Evolutionary conservation across 2,113 vertebrate genomes (phyloP), one percentile per base, ranked within the genome.

Genomic region (Hippocampus comes): DNA sequence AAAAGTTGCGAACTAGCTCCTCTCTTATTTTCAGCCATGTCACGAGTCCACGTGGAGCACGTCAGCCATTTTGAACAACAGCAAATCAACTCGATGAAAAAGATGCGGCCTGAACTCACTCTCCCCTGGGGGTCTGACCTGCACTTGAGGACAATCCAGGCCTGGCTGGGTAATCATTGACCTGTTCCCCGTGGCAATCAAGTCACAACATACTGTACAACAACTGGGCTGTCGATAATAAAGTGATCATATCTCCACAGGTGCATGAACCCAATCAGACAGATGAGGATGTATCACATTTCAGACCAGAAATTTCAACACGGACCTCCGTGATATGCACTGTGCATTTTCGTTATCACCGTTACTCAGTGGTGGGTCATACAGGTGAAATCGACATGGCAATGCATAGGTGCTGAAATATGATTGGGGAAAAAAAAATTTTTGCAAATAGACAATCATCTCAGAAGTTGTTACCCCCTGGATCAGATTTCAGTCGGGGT

Each of bases 131-230:
- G 77, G 21, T 63, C 68, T 91, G 90, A 91, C 89, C 87, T 68
- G 72, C 78, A 69, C 63, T 49, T 84, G 74, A 91, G 90, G 89
- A 91, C 87, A 88, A 77, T 77, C 75, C 73, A 51, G 78, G 74
- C 81, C 67, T 72, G 42, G 10, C 72, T 82, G 59, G 81, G 83
- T 91, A 92, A 92, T 92, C 89, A 92, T 91, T 93, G 73, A 90
- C 89, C 73, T 73, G 85, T 87, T 81, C 78, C 88, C 84, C 76
- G 78, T 75, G 82, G 90, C 86, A 88, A 88, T 82, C 46, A 38
- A 57, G 57, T 71, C 77, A 69, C 80, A 84, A 85, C 78, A 84
- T 70, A 82, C 76, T 72, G 82, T 79, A 80, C 84, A 68, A 74
- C 71, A 72, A 56, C 72, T 4, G 67, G 67, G 55, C 60, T 65